phyloP scores from a whole-genome alignment of 64 coral and sea anemone genomes.

The Pocillopora damicornis region DNA sequence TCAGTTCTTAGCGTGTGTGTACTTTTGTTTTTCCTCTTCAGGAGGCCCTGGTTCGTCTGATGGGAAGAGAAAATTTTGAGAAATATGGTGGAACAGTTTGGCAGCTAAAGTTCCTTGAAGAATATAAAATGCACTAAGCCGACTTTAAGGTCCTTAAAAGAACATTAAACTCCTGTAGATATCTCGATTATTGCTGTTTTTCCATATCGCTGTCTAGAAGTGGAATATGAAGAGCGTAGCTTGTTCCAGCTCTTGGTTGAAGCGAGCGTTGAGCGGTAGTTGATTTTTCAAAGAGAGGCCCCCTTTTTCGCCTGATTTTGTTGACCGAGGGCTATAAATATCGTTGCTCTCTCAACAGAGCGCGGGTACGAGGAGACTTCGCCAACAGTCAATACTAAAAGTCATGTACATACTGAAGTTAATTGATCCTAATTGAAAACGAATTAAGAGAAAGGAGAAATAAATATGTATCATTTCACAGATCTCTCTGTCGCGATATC shows the following conservation, averaged over 20 bases:
- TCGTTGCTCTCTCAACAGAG: no score
- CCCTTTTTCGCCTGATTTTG: no score
- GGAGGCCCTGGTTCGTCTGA: slow-evolving; percentile 65
- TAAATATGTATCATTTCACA: neutral
- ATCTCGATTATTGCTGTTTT: no score
- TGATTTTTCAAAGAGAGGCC: no score
- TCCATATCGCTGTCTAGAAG: no score
- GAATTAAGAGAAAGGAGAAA: neutral
- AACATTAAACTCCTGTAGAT: neutral
- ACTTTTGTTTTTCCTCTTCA: neutral
- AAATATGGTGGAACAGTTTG: slow-evolving; percentile 79
- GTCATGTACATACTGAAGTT: neutral
- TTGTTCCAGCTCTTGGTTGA: no score
- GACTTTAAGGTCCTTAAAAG: neutral
- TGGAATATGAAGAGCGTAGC: no score
- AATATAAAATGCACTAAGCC: slow-evolving; percentile 42
- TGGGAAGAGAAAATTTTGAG: slow-evolving; percentile 86
- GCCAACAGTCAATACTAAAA: no score
- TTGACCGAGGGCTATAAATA: no score
- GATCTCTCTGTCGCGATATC: no score
- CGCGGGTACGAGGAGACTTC: no score
- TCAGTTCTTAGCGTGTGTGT: neutral
- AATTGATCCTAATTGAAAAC: neutral
- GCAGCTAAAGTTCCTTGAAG: slow-evolving; percentile 84
- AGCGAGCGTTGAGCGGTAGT: no score